phyloP scores from a whole-genome alignment of 2,113 vertebrate species.

The Cyrtonyx montezumae region DNA sequence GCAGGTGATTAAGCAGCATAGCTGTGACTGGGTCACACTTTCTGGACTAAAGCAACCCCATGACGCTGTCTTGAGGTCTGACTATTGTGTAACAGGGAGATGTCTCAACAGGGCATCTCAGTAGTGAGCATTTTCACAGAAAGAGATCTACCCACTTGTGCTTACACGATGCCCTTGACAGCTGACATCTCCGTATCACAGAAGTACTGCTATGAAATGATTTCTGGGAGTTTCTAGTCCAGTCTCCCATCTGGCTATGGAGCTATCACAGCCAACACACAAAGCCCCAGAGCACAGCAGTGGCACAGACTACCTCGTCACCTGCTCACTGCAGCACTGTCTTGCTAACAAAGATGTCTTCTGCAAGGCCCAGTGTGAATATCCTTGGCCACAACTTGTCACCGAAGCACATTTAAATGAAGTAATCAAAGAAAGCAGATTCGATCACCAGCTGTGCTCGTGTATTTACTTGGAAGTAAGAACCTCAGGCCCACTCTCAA shows the following conservation, averaged over 20 bases:
- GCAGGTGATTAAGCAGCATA: background rate
- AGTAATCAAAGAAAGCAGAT: background rate
- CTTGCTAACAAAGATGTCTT: background rate
- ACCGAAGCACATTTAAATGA: background rate
- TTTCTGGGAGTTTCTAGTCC: background rate
- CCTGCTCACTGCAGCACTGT: background rate
- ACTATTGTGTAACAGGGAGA: background rate
- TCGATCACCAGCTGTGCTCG: accelerated
- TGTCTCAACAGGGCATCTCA: background rate
- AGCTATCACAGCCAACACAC: background rate
- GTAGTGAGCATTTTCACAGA: background rate
- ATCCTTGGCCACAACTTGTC: background rate
- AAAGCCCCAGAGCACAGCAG: background rate
- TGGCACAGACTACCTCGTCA: background rate
- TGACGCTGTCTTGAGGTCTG: background rate
- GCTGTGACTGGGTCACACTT: background rate
- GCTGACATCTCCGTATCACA: background rate
- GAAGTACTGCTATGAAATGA: background rate
- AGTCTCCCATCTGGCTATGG: background rate
- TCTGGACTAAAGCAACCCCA: background rate
- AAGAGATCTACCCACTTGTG: background rate
- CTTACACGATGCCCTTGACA: background rate
- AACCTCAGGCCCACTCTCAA: background rate
- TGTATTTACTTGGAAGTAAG: background rate
- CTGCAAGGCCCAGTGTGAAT: accelerated